These are phyloP conservation scores for Temnothorax curvispinosus DNA, from an alignment of 1,140 invertebrate species.

Conservation along the genomic window DNA sequence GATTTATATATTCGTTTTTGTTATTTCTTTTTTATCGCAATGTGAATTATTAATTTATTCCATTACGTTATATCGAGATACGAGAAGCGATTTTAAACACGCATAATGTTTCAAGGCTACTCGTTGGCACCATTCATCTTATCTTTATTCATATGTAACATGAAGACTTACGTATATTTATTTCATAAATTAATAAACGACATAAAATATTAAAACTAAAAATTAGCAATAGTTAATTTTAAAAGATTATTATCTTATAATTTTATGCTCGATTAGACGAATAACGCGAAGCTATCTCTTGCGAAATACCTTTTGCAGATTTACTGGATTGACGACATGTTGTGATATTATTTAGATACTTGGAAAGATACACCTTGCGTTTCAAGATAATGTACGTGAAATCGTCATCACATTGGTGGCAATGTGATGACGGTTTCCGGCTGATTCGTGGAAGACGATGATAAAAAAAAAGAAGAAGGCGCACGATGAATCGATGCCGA, in stretches of 20 bases:
- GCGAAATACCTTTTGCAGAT: background rate
- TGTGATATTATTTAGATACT: conserved; percentile 19
- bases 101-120: background rate
- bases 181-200: background rate
- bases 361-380: conserved; percentile 1
- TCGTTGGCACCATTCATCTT: background rate
- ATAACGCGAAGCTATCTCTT: background rate
- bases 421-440: conserved; percentile 70
- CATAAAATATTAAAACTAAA: background rate
- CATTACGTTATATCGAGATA: background rate
- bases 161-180: background rate
- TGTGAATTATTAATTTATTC: background rate
- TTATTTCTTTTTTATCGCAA: background rate
- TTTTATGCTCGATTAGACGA: background rate
- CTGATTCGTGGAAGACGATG: conserved; percentile 67
- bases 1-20: conserved; percentile 6
- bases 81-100: background rate
- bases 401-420: background rate
- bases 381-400: background rate
- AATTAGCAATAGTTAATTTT: background rate
- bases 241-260: background rate
- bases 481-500: conserved; percentile 58
- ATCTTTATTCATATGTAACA: background rate
- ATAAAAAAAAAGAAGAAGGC: conserved; percentile 54
- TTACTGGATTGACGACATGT: background rate